Conservation (phyloP, 2,888 invertebrate species). For the Bombylius major region DNA sequence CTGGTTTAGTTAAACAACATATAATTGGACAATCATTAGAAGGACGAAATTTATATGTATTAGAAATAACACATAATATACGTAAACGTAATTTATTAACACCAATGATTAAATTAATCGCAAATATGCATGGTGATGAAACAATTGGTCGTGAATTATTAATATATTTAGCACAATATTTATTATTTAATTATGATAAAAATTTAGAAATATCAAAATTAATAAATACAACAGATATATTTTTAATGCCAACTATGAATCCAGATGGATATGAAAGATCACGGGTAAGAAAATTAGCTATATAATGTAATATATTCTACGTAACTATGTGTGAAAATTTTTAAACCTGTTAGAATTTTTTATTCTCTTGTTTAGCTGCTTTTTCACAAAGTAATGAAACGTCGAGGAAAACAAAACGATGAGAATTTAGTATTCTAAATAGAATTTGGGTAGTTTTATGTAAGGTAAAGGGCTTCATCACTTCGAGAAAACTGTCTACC, state of each 20-base stretch:
- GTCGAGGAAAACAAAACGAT: too few relatives aligned
- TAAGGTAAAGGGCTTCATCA: too few relatives aligned
- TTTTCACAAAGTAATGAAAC: too few relatives aligned
- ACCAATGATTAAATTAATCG: slow-evolving; percentile 89
- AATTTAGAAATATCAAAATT: slow-evolving; percentile 58
- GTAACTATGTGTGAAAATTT: too few relatives aligned
- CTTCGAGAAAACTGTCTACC: too few relatives aligned
- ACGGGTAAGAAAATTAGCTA: slow-evolving; percentile 39
- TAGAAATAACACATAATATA: slow-evolving; percentile 64
- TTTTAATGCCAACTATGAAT: slow-evolving; percentile 93
- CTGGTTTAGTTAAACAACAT: slow-evolving; percentile 55
- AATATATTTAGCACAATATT: slow-evolving; percentile 70
- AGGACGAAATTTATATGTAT: slow-evolving; percentile 57
- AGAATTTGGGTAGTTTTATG: too few relatives aligned
- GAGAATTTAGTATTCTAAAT: too few relatives aligned
- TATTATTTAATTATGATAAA: slow-evolving; percentile 63
- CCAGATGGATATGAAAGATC: slow-evolving; percentile 90
- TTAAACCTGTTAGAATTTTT: too few relatives aligned
- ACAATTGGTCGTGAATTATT: slow-evolving; percentile 74
- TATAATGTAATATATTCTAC: too few relatives aligned
- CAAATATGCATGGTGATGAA: slow-evolving; percentile 96
- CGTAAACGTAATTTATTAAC: slow-evolving; percentile 43
- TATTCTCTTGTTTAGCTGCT: too few relatives aligned
- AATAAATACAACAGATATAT: slow-evolving; percentile 80
- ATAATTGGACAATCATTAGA: slow-evolving; percentile 75